Percentiles rank a stretch among this genome's conserved stretches.
phyloP scores from a whole-genome alignment of 92 coral and sea anemone genomes.

The Virgularia gustaviana region DNA sequence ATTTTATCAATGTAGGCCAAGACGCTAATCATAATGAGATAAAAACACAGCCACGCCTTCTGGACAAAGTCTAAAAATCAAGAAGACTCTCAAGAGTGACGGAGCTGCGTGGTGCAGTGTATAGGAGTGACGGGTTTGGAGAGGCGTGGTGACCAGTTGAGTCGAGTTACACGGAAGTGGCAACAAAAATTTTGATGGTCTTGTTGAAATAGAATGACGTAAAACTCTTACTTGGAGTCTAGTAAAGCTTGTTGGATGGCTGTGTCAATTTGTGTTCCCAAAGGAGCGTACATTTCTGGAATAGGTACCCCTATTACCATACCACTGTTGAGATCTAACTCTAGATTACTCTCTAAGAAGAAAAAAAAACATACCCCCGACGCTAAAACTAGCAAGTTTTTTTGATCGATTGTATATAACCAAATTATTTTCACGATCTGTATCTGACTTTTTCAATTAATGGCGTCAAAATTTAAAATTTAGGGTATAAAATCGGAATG shows the following conservation, averaged over 20 bases:
- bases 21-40: neutral
- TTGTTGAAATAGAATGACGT: neutral
- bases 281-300: conserved; percentile 61
- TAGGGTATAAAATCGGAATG: too few species aligned
- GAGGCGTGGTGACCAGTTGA: too few species aligned
- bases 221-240: conserved; percentile 66
- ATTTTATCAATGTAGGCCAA: neutral
- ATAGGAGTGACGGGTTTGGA: too few species aligned
- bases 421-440: too few species aligned
- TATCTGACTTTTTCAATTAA: too few species aligned
- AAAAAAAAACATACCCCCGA: neutral
- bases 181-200: too few species aligned
- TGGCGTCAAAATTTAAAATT: too few species aligned
- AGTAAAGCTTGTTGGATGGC: conserved; percentile 72
- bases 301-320: conserved; percentile 88
- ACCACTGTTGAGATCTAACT: conserved; percentile 81
- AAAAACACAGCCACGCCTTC: neutral
- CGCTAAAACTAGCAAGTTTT: too few species aligned
- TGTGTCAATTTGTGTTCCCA: conserved; percentile 68
- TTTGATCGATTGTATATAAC: too few species aligned
- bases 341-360: conserved; percentile 67
- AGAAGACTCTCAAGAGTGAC: too few species aligned
- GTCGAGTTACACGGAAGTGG: too few species aligned
- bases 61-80: neutral
- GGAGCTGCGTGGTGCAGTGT: too few species aligned